Base-by-base conservation (phyloP, 2,113 vertebrate species). In the Malaclemys terrapin region DNA sequence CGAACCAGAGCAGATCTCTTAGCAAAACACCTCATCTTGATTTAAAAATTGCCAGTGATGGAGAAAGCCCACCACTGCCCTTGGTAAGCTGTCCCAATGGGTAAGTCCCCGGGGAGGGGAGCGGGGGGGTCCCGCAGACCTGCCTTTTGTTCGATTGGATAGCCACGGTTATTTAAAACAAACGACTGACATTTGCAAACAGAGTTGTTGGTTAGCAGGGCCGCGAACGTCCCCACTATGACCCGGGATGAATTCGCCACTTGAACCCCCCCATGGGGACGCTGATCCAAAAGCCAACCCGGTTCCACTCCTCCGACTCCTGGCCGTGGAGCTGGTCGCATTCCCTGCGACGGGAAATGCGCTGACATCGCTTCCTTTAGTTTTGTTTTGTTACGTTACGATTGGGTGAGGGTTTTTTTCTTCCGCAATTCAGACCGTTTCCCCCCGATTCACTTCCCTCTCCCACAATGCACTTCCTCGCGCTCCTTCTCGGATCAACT, bases 391-490 rank as follows among this genome's bases (percentile, higher is more conserved):
- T 90, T 95, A 85, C 88, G 86, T 90, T 95, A 85, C 89, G 88
- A 82, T 91, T 97, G 94, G 35, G 2, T 91, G 94, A 65, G n/a
- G 11, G 19, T 88, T 94, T 81, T 76, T 95, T 97, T 95, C 98
- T 90, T 95, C 97, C 85, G 90, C 88, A 96, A 89, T 93, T 95
- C 91, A 93, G 91, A 90, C 95, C 89, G 81, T 95, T 88, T 88
- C 75, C 95, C 95, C 93, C 96, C 96, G 35, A 95, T 97, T 97
- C 98, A 98, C 98, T 98, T 98, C 97, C 98, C 98, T 98, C 98
- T 98, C 98, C 97, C 97, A 97, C 97, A 19, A 96, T 96, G 97
- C 99, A 99, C 99, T 99, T 99, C 98, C 99, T 98, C 98, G 97
- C 95, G 95, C 97, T 98, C 98, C 98, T 98, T 98, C 97, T 98